phyloP scores from a whole-genome alignment of 2,797 vertebrate species.

The Bovichtus variegatus region DNA sequence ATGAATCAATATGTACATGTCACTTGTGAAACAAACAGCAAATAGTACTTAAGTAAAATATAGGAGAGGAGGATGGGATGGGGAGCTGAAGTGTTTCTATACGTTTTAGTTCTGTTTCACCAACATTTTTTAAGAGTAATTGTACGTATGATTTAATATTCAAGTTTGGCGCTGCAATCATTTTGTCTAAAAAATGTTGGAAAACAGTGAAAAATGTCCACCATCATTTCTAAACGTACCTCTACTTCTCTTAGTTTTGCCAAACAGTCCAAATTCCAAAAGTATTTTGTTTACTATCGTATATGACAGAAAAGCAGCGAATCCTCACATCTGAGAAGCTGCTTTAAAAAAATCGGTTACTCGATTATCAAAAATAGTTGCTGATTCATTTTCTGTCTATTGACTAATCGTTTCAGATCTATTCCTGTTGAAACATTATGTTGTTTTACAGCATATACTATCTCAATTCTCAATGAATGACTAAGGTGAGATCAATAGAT shows the following conservation, averaged over 20 bases:
- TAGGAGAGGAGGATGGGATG: too few species aligned
- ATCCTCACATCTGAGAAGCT: background rate
- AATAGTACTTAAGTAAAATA: background rate
- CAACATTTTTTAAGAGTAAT: background rate
- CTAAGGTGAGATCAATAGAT: conserved; percentile 5
- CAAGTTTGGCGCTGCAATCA: background rate
- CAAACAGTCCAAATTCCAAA: background rate
- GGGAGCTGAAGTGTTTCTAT: background rate
- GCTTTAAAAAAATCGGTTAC: background rate
- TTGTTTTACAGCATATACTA: background rate
- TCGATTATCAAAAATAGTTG: background rate
- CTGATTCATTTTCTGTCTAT: background rate
- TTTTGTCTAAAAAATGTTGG: background rate
- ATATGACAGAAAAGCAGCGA: background rate
- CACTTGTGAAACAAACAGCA: background rate
- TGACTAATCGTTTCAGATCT: background rate
- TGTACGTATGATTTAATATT: background rate
- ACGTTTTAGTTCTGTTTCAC: background rate
- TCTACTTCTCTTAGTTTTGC: conserved; percentile 7
- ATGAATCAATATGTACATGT: background rate
- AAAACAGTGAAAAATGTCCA: background rate
- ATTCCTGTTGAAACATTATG: background rate
- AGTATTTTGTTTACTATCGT: background rate
- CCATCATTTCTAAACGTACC: background rate
- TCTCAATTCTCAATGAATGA: background rate